Evolutionary conservation across 2,888 invertebrate species (phyloP), one percentile per base, ranked within the genome.

Genomic region (Adelphocoris suturalis): DNA sequence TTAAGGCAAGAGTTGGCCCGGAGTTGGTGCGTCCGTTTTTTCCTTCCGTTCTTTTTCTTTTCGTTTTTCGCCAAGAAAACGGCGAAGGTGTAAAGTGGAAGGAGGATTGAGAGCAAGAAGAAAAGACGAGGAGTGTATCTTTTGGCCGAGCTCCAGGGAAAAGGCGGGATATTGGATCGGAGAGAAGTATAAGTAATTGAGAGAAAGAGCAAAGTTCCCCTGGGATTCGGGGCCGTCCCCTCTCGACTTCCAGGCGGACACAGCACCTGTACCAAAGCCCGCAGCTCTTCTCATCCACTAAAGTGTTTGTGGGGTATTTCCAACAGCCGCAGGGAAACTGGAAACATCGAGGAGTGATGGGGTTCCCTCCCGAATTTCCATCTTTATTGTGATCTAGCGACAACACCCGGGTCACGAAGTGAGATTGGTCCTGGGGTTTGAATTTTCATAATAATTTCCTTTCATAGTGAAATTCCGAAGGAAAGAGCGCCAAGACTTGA

Each of bases 111-210:
- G 55, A 27, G 19, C 23, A 14, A 48, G 82, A 48, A 82, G 27
- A 82, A 81, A 81, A 82, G 82, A 23, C 47, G 78, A 80, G 78
- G n/a, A 52, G 82, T 82, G 85, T 85, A 85, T 85, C 85, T 88
- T 28, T 88, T 88, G 86, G 87, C 87, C 16, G 52, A 52, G 78
- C 87, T 88, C 87, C 76, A 88, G 87, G 87, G 87, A 78, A 88
- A 48, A 85, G 85, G 61, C 27, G 61, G 87, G 87, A 88, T 76
- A 88, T 88, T 88, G 87, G 78, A 78, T 88, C 78, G 52, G 28
- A 78, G 87, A 88, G 78, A 55, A 88, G 87, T 88, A 88, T 88
- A 88, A 88, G 87, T 88, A 88, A 88, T 88, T 88, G 87, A 85
- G 85, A 85, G 85, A 23, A 85, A 85, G 61, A 55, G 85, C 47